Conservation (phyloP, 2,113 vertebrate genomes). For the Macroglossus sobrinus region DNA sequence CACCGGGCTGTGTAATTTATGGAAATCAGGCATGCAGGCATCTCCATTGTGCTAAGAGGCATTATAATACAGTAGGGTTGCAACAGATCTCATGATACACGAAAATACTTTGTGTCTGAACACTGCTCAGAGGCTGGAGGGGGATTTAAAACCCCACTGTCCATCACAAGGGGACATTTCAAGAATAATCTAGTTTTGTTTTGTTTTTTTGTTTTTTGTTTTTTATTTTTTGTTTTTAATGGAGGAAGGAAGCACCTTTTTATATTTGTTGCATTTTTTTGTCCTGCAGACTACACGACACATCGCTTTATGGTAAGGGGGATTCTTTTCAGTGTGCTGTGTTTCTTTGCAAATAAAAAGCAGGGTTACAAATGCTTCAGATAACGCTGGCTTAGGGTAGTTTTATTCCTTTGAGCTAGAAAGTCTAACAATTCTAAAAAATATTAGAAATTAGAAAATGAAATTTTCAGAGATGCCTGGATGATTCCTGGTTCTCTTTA, state of each 20-base stretch:
- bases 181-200: neutral
- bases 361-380: neutral
- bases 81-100: neutral
- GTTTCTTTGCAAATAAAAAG: neutral
- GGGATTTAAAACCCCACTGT: neutral
- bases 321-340: neutral
- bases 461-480: neutral
- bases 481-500: neutral
- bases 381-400: neutral
- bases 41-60: constrained; percentile 43
- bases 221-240: no score
- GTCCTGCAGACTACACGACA: neutral
- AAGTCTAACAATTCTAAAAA: neutral
- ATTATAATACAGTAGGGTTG: constrained; percentile 58
- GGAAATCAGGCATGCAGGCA: constrained; percentile 58
- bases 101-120: constrained; percentile 57
- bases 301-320: neutral
- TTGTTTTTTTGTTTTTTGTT: neutral
- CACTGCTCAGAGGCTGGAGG: neutral
- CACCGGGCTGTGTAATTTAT: constrained; percentile 66
- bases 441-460: neutral
- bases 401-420: constrained; percentile 12
- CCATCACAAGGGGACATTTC: neutral
- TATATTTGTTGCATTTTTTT: neutral
- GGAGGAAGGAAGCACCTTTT: neutral